Percentiles rank a stretch among this genome's conserved stretches.
These are phyloP conservation scores for Macrostomum lignano DNA, from an alignment of 1,140 invertebrate genomes.

Conservation along the genomic window DNA sequence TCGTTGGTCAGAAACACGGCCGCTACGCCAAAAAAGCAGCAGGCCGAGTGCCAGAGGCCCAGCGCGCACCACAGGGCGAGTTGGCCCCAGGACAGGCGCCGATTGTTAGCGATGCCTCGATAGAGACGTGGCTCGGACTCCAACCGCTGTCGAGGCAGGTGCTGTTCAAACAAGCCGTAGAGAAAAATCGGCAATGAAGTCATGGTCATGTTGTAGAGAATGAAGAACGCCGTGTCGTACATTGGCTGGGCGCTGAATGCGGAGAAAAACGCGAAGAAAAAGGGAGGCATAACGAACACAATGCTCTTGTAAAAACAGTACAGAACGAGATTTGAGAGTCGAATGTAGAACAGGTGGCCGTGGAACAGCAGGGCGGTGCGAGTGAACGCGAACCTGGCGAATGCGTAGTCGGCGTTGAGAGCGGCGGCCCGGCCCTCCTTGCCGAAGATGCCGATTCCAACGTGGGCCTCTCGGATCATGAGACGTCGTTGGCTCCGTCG, in stretches of 20 bases:
- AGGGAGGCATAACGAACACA: constrained; percentile 14
- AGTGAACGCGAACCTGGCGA: constrained; percentile 59
- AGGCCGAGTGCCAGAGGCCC: too few relatives aligned
- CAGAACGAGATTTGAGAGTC: constrained; percentile 71
- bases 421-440: constrained; percentile 79
- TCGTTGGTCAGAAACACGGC: too few relatives aligned
- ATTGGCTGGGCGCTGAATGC: constrained; percentile 31
- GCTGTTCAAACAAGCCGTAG: constrained; percentile 55
- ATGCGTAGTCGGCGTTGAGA: constrained; percentile 79
- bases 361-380: constrained; percentile 58
- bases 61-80: too few relatives aligned
- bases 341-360: constrained; percentile 80
- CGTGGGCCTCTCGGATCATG: constrained; percentile 74
- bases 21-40: too few relatives aligned
- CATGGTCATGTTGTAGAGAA: constrained; percentile 21
- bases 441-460: constrained; percentile 67
- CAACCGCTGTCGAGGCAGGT: too few relatives aligned
- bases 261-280: constrained; percentile 21
- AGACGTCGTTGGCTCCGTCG: constrained; percentile 82
- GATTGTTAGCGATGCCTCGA: too few relatives aligned
- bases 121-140: too few relatives aligned
- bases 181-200: constrained; percentile 19
- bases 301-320: constrained; percentile 37
- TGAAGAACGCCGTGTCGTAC: constrained; percentile 29
- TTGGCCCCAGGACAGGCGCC: too few relatives aligned